These are phyloP conservation scores for Troides oblongomaculatus DNA, from an alignment of 2,888 invertebrate genomes.

Conservation along the genomic window DNA sequence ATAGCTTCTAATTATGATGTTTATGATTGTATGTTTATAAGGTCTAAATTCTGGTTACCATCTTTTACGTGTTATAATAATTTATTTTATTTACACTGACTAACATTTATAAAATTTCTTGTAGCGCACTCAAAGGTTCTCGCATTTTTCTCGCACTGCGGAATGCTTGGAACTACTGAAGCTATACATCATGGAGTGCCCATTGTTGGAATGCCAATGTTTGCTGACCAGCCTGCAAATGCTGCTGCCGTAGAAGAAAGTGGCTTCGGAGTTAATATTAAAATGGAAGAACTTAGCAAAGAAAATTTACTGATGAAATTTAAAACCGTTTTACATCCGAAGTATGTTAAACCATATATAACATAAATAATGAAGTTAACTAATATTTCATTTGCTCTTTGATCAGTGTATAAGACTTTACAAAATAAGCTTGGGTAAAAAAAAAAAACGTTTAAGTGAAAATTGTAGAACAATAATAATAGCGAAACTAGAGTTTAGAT, in stretches of 20 bases:
- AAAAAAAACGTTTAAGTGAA: too few relatives aligned
- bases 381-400: too few relatives aligned
- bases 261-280: constrained; percentile 71
- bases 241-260: constrained; percentile 74
- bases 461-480: too few relatives aligned
- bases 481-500: too few relatives aligned
- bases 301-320: constrained; percentile 70
- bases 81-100: background rate
- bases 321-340: constrained; percentile 68
- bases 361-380: too few relatives aligned
- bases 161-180: constrained; percentile 78
- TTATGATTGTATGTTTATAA: too few relatives aligned
- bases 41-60: too few relatives aligned
- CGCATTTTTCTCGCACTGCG: constrained; percentile 80
- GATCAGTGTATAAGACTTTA: too few relatives aligned
- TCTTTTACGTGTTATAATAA: too few relatives aligned
- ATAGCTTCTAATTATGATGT: too few relatives aligned
- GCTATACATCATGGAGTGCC: constrained; percentile 80
- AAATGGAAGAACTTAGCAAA: constrained; percentile 68
- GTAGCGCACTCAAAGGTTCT: constrained; percentile 73
- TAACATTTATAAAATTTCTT: constrained; percentile 27
- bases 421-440: too few relatives aligned
- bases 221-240: constrained; percentile 80
- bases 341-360: constrained; percentile 54
- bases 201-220: constrained; percentile 79